Evolutionary conservation across 2,113 vertebrate species (phyloP), one percentile per base, ranked within the genome.

Genomic region (Motacilla tschutschensis): DNA sequence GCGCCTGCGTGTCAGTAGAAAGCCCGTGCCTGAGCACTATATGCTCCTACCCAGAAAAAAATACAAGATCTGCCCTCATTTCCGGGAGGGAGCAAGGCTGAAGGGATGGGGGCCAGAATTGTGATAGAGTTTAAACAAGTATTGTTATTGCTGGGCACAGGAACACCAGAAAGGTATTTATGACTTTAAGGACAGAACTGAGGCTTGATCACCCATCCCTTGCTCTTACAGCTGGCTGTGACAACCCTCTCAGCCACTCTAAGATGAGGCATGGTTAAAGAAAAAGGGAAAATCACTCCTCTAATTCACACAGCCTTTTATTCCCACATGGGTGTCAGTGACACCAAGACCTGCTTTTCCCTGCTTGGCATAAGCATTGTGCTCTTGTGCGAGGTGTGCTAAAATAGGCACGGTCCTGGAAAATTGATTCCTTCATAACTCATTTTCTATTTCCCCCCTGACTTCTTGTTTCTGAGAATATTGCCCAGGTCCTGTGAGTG

Each of bases 291-390:
- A 20, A 33, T 36, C 1, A 11, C 36, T 63, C 9, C 12, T 63
- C 79, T 59, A 46, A 18, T 9, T 12, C 12, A 5, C 2, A 2
- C 51, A 44, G 48, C 12, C 16, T 70, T 82, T 59, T 54, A 17
- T 8, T 14, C 12, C 5, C 2, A 2, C 0, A 1, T 14, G 38
- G 13, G 35, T 9, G 8, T 62, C 18, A 18, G 38, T 1, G 1
- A 67, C 83, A 60, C 38, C 19, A 43, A 47, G 73, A 74, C 10
- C 48, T 67, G 31, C 25, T 85, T 79, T 59, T 58, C 25, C 25
- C 36, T 1, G 5, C 38, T 76, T 0, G 0, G 18, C 0, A 0
- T 82, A 60, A 85, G 67, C 16, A 2, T 16, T 55, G 24, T 1
- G 1, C 9, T 7, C 35, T 28, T 60, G 46, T 11, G 31, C 1